phyloP scores from a whole-genome alignment of 2,888 invertebrate genomes.

The Dilophus febrilis region DNA sequence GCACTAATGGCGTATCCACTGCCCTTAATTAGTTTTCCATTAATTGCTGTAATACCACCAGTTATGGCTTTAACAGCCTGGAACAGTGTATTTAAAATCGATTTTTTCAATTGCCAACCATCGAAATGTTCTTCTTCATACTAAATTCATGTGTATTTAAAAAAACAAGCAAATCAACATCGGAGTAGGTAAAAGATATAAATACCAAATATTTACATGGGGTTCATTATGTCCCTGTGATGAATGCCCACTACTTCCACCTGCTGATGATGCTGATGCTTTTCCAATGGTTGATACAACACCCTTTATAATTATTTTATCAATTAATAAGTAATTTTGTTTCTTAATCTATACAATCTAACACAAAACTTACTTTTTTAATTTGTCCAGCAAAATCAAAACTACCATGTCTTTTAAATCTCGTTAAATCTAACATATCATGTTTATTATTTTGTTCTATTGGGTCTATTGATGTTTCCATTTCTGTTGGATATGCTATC shows the following conservation, averaged over 20 bases:
- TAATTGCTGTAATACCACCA: slow-evolving; percentile 72
- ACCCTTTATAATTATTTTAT: too few relatives aligned
- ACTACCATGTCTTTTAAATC: too few relatives aligned
- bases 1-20: slow-evolving; percentile 51
- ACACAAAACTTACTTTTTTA: too few relatives aligned
- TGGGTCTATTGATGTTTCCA: too few relatives aligned
- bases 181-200: not conserved
- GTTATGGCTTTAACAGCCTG: slow-evolving; percentile 80
- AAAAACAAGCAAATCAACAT: not conserved
- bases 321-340: too few relatives aligned
- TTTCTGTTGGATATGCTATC: too few relatives aligned
- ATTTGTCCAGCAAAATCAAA: too few relatives aligned
- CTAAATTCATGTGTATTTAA: not conserved
- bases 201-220: slow-evolving; percentile 7
- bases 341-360: too few relatives aligned
- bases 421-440: too few relatives aligned
- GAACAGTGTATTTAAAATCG: slow-evolving; percentile 62
- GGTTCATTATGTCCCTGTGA: slow-evolving; percentile 9
- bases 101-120: slow-evolving; percentile 64
- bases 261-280: slow-evolving; percentile 29
- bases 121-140: slow-evolving; percentile 32
- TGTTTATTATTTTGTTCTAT: too few relatives aligned
- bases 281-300: slow-evolving; percentile 25
- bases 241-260: slow-evolving; percentile 18
- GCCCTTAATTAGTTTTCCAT: slow-evolving; percentile 73